Percentiles rank a stretch among this genome's conserved stretches.
Conservation (phyloP, 2,888 invertebrate species). For the Prosopocoilus inquinatus region DNA sequence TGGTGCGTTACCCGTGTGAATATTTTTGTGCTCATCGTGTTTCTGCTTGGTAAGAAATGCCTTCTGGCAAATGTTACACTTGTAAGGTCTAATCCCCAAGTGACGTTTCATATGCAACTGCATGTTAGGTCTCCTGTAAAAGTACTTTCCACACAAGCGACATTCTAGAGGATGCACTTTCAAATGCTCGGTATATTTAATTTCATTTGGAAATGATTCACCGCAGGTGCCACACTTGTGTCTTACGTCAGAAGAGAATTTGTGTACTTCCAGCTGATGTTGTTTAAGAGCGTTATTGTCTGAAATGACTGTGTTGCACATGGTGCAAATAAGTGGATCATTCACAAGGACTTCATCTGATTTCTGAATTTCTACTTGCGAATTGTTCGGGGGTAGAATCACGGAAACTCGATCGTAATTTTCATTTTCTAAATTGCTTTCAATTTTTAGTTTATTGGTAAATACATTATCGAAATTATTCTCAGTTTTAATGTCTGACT, state of each 20-base stretch:
- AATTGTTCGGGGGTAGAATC: background rate
- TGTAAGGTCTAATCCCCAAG: conserved; percentile 66
- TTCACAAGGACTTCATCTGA: conserved; percentile 13
- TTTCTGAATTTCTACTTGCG: conserved; percentile 16
- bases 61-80: conserved; percentile 78
- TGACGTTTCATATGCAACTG: conserved; percentile 79
- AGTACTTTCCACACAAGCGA: conserved; percentile 77
- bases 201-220: conserved; percentile 66
- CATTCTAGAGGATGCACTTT: conserved; percentile 81
- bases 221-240: conserved; percentile 62
- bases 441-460: conserved; percentile 43
- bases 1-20: conserved; percentile 78
- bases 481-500: conserved; percentile 39
- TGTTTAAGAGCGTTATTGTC: conserved; percentile 42
- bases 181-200: conserved; percentile 70
- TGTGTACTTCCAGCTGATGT: conserved; percentile 53
- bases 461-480: conserved; percentile 49
- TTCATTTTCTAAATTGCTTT: conserved; percentile 24
- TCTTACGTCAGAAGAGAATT: conserved; percentile 45
- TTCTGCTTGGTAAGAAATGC: conserved; percentile 81
- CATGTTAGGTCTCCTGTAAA: conserved; percentile 65
- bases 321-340: conserved; percentile 34
- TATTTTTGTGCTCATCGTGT: conserved; percentile 76
- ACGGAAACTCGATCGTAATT: conserved; percentile 2
- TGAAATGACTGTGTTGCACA: conserved; percentile 39